A percentile compares a stretch with the other conserved stretches of the same genome.
Evolutionary conservation across 2,797 vertebrate genomes (phyloP).

Genomic region (Pangasius sanitwongsei): DNA sequence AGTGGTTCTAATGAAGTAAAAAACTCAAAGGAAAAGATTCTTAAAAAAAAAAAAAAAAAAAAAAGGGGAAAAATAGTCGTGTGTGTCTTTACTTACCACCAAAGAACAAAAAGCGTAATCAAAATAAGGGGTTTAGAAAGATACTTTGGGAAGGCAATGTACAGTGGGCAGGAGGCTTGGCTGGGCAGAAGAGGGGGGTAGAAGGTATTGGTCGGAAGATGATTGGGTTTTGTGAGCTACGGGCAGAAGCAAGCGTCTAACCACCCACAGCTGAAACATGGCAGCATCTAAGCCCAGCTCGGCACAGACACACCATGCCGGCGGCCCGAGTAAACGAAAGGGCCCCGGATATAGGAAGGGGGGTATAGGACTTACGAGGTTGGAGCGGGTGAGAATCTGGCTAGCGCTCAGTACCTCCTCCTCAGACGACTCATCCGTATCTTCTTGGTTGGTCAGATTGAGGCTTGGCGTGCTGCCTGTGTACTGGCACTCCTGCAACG

Average conservation of each 20-base stretch:
- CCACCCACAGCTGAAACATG: constrained; percentile 65
- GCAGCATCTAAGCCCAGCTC: constrained; percentile 59
- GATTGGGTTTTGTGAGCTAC: constrained; percentile 62
- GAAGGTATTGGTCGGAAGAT: constrained; percentile 37
- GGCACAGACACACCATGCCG: constrained; percentile 72
- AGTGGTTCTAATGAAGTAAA: not conserved
- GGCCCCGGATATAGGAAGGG: constrained; percentile 68
- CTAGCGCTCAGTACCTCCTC: constrained; percentile 97
- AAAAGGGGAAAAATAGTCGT: not conserved
- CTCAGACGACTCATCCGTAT: constrained; percentile 98
- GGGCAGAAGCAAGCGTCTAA: constrained; percentile 77
- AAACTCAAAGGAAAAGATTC: not conserved
- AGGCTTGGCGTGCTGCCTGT: constrained; percentile 95
- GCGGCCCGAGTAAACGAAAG: constrained; percentile 63
- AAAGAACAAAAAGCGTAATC: constrained; percentile 3
- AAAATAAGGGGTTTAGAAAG: constrained; percentile 11
- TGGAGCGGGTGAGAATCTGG: constrained; percentile 91
- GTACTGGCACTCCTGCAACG: constrained; percentile 94
- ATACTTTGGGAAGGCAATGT: constrained; percentile 3
- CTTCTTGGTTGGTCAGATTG: constrained; percentile 96
- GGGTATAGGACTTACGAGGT: constrained; percentile 83
- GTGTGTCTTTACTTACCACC: constrained; percentile 38
- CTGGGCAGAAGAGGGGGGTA: constrained; percentile 29
- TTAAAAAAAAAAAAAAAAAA: not conserved
- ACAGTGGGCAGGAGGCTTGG: constrained; percentile 34